Evolutionary conservation across 1,140 invertebrate genomes (phyloP).

Genomic region (Dendrolimus punctatus): DNA sequence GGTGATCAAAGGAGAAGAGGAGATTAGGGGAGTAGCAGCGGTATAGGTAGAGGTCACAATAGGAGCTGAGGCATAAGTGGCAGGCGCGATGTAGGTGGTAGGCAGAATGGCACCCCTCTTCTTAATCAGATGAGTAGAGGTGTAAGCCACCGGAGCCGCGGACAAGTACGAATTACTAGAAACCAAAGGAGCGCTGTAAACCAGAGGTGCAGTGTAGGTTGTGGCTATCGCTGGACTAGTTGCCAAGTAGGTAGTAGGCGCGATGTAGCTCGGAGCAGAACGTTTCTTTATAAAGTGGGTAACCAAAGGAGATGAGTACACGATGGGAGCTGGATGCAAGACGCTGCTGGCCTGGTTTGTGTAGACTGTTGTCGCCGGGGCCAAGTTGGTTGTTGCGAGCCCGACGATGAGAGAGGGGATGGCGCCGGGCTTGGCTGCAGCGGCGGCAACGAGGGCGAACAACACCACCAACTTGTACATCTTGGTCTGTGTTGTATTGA

Average conservation of each 20-base stretch:
- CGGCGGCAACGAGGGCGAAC: constrained; percentile 68
- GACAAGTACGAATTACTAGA: constrained; percentile 29
- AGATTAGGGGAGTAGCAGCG: constrained; percentile 20
- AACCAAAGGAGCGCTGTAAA: constrained; percentile 22
- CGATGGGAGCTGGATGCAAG: constrained; percentile 46
- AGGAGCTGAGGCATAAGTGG: constrained; percentile 22
- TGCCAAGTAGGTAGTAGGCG: constrained; percentile 13
- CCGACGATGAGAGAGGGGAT: constrained; percentile 24
- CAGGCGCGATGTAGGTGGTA: constrained; percentile 24
- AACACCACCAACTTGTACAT: constrained; percentile 76
- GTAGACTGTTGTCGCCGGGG: constrained; percentile 46
- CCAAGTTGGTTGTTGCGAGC: constrained; percentile 47
- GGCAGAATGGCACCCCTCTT: constrained; percentile 15
- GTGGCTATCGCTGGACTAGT: constrained; percentile 15
- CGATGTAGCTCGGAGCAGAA: constrained; percentile 20
- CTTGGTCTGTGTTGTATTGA: constrained; percentile 55
- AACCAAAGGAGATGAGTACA: constrained; percentile 27
- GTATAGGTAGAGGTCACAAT: constrained; percentile 29
- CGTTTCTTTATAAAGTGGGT: constrained; percentile 53
- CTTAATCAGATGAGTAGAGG: constrained; percentile 32
- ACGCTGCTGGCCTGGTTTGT: constrained; percentile 53
- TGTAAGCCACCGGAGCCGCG: constrained; percentile 22
- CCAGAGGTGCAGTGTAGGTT: constrained; percentile 30
- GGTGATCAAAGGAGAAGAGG: constrained; percentile 19
- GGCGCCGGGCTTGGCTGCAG: constrained; percentile 44